Conservation (phyloP, 2,888 invertebrate species). For the Apotomis betuletana region DNA sequence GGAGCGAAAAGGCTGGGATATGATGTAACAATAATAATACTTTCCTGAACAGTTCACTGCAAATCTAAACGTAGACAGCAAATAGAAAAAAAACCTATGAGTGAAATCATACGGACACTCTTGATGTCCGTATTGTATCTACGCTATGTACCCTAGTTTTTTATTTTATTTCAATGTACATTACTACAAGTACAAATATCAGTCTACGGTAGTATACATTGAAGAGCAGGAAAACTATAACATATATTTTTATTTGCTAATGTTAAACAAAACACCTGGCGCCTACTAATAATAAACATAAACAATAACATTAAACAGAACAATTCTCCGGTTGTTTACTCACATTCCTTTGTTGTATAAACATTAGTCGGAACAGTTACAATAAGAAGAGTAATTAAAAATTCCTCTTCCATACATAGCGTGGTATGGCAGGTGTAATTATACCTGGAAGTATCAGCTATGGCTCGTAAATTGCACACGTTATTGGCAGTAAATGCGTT, state of each 20-base stretch:
- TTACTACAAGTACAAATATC: no score
- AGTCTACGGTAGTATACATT: not conserved
- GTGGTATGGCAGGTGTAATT: constrained; percentile 30
- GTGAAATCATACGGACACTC: no score
- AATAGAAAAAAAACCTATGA: no score
- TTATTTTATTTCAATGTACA: no score
- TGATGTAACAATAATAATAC: no score
- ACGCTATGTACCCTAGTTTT: no score
- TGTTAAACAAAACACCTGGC: not conserved
- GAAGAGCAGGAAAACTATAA: not conserved
- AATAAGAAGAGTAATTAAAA: constrained; percentile 23
- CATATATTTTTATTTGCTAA: not conserved
- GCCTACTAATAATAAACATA: constrained; percentile 3
- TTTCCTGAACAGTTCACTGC: no score
- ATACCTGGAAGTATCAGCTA: not conserved
- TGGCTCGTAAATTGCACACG: not conserved
- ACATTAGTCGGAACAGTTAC: constrained; percentile 24
- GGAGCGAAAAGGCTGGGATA: no score
- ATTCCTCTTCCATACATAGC: constrained; percentile 24
- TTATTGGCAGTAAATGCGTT: constrained; percentile 19
- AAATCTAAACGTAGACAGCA: no score
- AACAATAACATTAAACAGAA: constrained; percentile 2
- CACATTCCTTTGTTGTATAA: constrained; percentile 19
- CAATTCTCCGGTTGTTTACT: constrained; percentile 12
- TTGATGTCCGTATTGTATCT: no score